phyloP scores from a whole-genome alignment of 2,797 vertebrate species.

The Chaetodon trifasciatus region DNA sequence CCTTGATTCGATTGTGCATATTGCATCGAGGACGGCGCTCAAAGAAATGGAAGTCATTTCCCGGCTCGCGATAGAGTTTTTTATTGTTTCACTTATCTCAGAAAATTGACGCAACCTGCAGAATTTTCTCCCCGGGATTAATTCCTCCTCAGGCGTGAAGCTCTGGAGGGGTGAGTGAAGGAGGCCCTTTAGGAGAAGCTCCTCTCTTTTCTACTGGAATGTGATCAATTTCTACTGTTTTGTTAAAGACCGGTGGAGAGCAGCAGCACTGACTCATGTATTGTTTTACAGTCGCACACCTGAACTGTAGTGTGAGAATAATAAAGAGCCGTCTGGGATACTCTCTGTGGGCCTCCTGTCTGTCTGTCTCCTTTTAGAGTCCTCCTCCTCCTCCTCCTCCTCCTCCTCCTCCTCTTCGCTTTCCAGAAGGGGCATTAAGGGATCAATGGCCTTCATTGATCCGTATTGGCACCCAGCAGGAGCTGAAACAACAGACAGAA shows the following conservation, averaged over 20 bases:
- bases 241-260: slow-evolving; percentile 44
- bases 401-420: neutral
- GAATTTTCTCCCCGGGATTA: slow-evolving; percentile 29
- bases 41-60: slow-evolving; percentile 51
- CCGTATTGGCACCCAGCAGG: slow-evolving; percentile 3
- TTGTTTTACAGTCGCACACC: slow-evolving; percentile 72
- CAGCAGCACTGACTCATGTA: slow-evolving; percentile 72
- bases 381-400: too few relatives aligned
- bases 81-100: slow-evolving; percentile 31
- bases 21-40: slow-evolving; percentile 4
- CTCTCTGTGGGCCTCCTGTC: slow-evolving; percentile 50
- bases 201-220: slow-evolving; percentile 71
- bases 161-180: slow-evolving; percentile 35
- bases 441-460: slow-evolving; percentile 36
- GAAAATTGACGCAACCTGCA: neutral
- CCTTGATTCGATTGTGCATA: slow-evolving; percentile 18
- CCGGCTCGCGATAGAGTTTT: neutral
- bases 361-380: slow-evolving; percentile 32
- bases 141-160: slow-evolving; percentile 19
- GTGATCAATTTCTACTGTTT: slow-evolving; percentile 68
- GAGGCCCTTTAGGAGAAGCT: slow-evolving; percentile 37
- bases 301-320: slow-evolving; percentile 75
- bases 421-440: neutral
- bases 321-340: slow-evolving; percentile 76
- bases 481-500: slow-evolving; percentile 4